Base-by-base conservation (phyloP, 2,797 vertebrate species). In the Cygnus olor region DNA sequence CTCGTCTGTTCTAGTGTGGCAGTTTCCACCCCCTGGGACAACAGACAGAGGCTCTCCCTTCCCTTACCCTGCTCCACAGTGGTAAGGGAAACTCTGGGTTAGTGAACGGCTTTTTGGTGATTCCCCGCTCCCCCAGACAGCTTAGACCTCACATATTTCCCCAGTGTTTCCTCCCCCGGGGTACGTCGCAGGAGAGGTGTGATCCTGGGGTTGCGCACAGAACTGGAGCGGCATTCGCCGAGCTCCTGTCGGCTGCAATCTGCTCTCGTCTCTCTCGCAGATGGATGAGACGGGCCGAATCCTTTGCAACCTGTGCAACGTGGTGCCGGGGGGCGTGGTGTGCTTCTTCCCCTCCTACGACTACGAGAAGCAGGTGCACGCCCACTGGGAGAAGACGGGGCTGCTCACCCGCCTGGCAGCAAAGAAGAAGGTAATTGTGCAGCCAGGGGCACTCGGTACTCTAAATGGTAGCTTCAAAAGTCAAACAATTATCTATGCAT, bases 281-380 rank as follows among this genome's bases (percentile, higher is more conserved):
- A 99, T 99, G 98, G 99, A 99, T 2, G 99, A 99, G 97, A 98
- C 95, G 0, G 99, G 99, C 4, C 98, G 99, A 24, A 98, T 99
- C 69, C 98, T 99, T 53, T 98, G 97, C 77, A 99, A 99, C 97
- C 97, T 99, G 82, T 99, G 99, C 95, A 99, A 98, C 1, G 98
- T 99, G 92, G 98, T 99, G 38, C 99, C 98, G 0, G 99, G 99
- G 7, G 99, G 99, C 0, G 95, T 99, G 21, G 99, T 99, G 80
- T 99, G 99, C 93, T 99, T 99, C 97, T 99, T 99, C 86, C 98
- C 99, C 17, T 99, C 99, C 34, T 99, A 99, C 0, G 99, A 99
- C 5, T 99, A 99, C 32, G 98, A 98, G 22, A 98, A 97, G 83
- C 98, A 98, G 85, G 98, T 99, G 44, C 93, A 98, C 2, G 89